Base-by-base conservation (phyloP, 2,113 vertebrate genomes). In the Scatophagus argus region DNA sequence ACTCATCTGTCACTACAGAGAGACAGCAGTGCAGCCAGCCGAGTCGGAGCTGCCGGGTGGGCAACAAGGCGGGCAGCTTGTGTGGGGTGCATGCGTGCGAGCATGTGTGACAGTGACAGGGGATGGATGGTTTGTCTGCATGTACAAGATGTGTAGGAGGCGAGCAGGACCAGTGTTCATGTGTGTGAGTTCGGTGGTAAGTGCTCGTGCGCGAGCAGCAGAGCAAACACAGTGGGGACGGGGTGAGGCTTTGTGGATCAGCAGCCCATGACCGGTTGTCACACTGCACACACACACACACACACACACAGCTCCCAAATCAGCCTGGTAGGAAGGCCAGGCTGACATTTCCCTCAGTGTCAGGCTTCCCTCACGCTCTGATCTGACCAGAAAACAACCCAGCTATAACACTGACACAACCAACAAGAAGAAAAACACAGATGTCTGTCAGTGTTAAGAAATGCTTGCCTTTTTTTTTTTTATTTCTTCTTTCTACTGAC, bases 1-100 rank as follows among this genome's bases (percentile, higher is more conserved):
- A 70, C 85, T 89, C 87, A 89, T 88, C 86, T 83, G 90, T 92
- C 89, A 89, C 74, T 64, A 75, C 68, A 77, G 81, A 81, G 83
- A 82, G 79, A 81, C 61, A 54, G 85, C 85, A 32, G 86, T 10
- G 85, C 85, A 89, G 87, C 72, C 85, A 87, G 91, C 68, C 67
- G 83, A 83, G 88, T 63, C 74, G 21, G 89, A 76, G 81, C 46
- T 29, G 60, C 77, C 36, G 51, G 55, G 65, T 44, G 69, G 46
- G 69, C 70, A 75, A 65, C 67, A 41, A 74, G 52, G 84, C 86
- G 76, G 68, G 51, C 68, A 16, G 68, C 21, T 55, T 59, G 43
- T 51, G 64, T 43, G 74, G 74, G 52, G 44, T 79, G 58, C 7
- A 4, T 19, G 44, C 29, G 71, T 13, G 51, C 27, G 82, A 38